Evolutionary conservation across 2,113 vertebrate genomes (phyloP).

Genomic region (Circaetus gallicus): DNA sequence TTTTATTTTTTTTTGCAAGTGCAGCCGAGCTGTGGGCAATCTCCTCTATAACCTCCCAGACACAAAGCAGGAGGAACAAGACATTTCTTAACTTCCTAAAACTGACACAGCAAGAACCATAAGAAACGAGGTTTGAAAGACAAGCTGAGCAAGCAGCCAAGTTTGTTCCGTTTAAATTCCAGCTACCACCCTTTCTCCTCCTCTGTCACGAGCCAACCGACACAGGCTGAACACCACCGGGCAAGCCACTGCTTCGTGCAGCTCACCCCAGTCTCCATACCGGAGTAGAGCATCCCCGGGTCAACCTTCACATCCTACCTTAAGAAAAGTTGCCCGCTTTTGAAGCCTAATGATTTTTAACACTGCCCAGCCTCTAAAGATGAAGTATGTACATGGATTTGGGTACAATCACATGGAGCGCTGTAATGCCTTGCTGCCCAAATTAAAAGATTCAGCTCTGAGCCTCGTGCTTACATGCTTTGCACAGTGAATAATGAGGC

Average conservation of each 20-base stretch:
- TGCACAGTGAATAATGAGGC: fast-evolving
- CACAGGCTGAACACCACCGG: fast-evolving
- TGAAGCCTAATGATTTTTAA: background rate
- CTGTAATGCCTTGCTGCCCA: background rate
- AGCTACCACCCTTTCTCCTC: background rate
- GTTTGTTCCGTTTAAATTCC: background rate
- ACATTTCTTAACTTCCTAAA: background rate
- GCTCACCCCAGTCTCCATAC: background rate
- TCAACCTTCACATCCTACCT: background rate
- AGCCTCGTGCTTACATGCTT: background rate
- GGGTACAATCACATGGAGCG: fast-evolving
- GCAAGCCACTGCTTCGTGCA: background rate
- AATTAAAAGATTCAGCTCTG: background rate
- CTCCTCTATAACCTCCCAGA: background rate
- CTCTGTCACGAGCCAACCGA: fast-evolving
- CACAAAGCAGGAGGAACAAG: background rate
- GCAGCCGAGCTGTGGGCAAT: fast-evolving
- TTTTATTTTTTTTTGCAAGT: background rate
- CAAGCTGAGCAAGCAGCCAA: background rate
- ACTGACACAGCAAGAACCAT: background rate
- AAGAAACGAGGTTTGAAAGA: background rate
- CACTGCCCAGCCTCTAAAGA: background rate
- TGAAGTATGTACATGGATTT: fast-evolving
- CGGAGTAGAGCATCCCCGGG: fast-evolving
- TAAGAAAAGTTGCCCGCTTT: fast-evolving